Evolutionary conservation across 2,888 invertebrate genomes (phyloP).

Genomic region (Abscondita cerata): DNA sequence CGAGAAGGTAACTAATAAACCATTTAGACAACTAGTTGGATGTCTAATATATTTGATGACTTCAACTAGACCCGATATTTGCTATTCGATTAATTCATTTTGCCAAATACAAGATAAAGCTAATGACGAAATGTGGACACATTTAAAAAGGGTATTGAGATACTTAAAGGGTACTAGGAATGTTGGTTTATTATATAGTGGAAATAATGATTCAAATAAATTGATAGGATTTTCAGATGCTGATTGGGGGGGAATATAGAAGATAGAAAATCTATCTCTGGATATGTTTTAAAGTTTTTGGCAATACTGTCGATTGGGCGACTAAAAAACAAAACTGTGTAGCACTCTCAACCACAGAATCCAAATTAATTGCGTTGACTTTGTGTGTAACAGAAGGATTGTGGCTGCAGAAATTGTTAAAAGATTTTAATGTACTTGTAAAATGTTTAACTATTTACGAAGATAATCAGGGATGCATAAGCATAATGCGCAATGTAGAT

Average conservation of each 20-base stretch:
- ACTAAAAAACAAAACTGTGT: slow-evolving; percentile 24
- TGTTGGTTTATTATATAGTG: not conserved
- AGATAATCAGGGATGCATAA: slow-evolving; percentile 6
- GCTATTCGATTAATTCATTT: not conserved
- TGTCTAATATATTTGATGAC: too few relatives aligned
- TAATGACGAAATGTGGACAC: not conserved
- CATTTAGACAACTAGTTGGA: too few relatives aligned
- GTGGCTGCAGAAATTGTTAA: not conserved
- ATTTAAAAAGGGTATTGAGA: not conserved
- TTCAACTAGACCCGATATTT: not conserved
- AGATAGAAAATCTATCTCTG: slow-evolving; percentile 26
- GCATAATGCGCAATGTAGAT: not conserved
- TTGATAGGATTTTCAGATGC: slow-evolving; percentile 18
- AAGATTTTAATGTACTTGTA: not conserved
- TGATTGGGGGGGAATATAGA: slow-evolving; percentile 27
- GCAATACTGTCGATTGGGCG: slow-evolving; percentile 17
- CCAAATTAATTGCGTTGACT: not conserved
- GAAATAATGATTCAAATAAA: not conserved
- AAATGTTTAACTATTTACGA: slow-evolving; percentile 1
- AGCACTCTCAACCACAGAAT: slow-evolving; percentile 8
- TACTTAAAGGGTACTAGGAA: not conserved
- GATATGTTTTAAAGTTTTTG: slow-evolving; percentile 17
- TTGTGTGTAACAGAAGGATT: not conserved
- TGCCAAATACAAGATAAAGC: not conserved
- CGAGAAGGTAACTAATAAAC: too few relatives aligned